Conservation (phyloP, 2,113 vertebrate species). For the Protomyctophum bolini region DNA sequence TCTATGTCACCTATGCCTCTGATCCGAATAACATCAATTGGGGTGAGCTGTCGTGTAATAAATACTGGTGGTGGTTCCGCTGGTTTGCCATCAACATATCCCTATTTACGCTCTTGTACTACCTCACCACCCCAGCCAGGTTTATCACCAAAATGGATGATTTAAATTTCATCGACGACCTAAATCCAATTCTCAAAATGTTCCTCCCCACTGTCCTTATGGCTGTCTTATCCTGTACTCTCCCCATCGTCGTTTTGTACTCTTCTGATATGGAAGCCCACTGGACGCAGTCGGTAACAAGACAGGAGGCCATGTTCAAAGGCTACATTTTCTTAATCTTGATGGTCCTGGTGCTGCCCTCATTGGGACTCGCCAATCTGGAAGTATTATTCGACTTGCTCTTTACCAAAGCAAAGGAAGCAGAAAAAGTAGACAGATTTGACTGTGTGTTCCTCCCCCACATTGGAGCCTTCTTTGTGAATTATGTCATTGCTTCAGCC, state of each 20-base stretch:
- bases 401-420: conserved; percentile 90
- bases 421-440: conserved; percentile 86
- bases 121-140: too few relatives aligned
- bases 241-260: conserved; percentile 98
- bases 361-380: conserved; percentile 91
- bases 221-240: conserved; percentile 95
- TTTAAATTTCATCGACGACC: conserved; percentile 5
- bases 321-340: conserved; percentile 99
- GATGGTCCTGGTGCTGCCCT: conserved; percentile 96
- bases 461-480: conserved; percentile 98
- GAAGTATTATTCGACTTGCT: conserved; percentile 98
- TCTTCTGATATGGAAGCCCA: conserved; percentile 96
- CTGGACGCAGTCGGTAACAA: conserved; percentile 91
- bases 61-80: too few relatives aligned
- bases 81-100: too few relatives aligned
- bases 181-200: conserved; percentile 97
- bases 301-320: conserved; percentile 98
- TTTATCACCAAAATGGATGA: too few relatives aligned
- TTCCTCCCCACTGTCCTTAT: conserved; percentile 96
- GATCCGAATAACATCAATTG: too few relatives aligned
- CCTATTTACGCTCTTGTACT: too few relatives aligned
- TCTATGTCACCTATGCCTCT: too few relatives aligned
- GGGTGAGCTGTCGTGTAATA: too few relatives aligned
- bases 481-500: conserved; percentile 97
- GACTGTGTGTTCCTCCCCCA: conserved; percentile 98